Evolutionary conservation across 1,140 invertebrate species (phyloP), one percentile per base, ranked within the genome.

Genomic region (Drosophila pseudoananassae): DNA sequence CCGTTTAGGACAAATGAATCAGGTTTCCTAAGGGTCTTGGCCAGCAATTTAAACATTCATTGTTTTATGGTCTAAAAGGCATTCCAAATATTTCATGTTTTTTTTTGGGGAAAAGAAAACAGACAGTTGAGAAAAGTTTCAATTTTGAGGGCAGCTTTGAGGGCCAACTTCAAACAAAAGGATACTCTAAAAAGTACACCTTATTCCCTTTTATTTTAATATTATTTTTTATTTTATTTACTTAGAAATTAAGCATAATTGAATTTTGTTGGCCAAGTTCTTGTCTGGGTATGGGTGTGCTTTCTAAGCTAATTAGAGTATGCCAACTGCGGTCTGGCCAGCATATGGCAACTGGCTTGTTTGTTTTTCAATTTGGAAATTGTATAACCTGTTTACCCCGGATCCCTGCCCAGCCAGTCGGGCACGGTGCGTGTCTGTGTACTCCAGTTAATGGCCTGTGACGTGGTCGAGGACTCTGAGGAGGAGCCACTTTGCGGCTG

Each of bases 351-450:
- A 53, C 64, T 56, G 60, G 20, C 56, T 71, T 70, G 64, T 75
- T 75, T 79, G 68, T 52, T 49, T 80, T 88, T 82, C 75, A 66
- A 87, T 87, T 87, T 88, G 40, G 55, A 87, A 87, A 88, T 88
- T 82, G 70, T 82, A 59, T 76, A 81, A 81, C 60, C 78, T 61
- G 77, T 64, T 71, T 75, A 53, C 57, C 72, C 20, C 20, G 20
- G 20, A 20, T 20, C n/a, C n/a, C n/a, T n/a, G n/a, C n/a, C n/a
- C n/a, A n/a, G n/a, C n/a, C n/a, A n/a, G n/a, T n/a, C n/a, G n/a
- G n/a, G n/a, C n/a, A n/a, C 20, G 20, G 20, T 59, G 54, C 47
- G 65, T 65, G 55, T 40, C 29, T 51, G 31, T 65, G 43, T 75
- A 78, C 75, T 59, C 53, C 57, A 75, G 55, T 66, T 83, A 83